Evolutionary conservation across 2,113 vertebrate species (phyloP), one percentile per base, ranked within the genome.

Genomic region (Phodopus roborovskii): DNA sequence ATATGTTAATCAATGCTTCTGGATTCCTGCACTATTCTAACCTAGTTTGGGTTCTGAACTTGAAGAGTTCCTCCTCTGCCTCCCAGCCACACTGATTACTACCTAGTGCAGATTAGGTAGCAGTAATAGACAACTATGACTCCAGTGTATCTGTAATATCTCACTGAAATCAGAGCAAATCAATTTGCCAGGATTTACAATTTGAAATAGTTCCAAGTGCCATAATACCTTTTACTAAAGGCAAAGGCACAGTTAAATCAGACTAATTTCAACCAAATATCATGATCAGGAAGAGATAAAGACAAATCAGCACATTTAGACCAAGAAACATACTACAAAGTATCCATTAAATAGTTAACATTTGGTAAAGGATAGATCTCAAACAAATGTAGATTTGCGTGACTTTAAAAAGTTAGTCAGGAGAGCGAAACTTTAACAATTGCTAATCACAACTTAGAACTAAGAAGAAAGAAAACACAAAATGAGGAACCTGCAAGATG

Each of bases 231-330:
- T 71, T 92, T 33, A 58, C n/a, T 94, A 96, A 95, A 93, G 42
- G 33, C 45, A 96, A 95, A 96, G 15, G 17, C 36, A 66, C 30
- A 93, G 90, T 87, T 84, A 56, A 96, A 84, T 90, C n/a, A 96
- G 89, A 74, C 3, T 64, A 75, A 50, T 87, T 95, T 96, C 83
- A 94, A 71, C 36, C 39, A 92, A 17, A 39, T 62, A 77, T 30
- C 5, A 66, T 39, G 7, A 26, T 92, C 11, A 58, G 5, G 4
- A 56, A 90, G 90, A 89, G 26, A 30, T 33, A 78, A 88, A 93
- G 94, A 70, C 60, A 89, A 90, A 53, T 48, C 12, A 26, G 24
- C 12, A 13, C 70, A 3, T 50, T 94, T 83, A 86, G 7, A 11
- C 22, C 17, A 92, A 86, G 53, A 11, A 79, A 92, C 96, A 89